Evolutionary conservation across 2,888 invertebrate genomes (phyloP), one percentile per base, ranked within the genome.

Genomic region (Nycteola revayana): DNA sequence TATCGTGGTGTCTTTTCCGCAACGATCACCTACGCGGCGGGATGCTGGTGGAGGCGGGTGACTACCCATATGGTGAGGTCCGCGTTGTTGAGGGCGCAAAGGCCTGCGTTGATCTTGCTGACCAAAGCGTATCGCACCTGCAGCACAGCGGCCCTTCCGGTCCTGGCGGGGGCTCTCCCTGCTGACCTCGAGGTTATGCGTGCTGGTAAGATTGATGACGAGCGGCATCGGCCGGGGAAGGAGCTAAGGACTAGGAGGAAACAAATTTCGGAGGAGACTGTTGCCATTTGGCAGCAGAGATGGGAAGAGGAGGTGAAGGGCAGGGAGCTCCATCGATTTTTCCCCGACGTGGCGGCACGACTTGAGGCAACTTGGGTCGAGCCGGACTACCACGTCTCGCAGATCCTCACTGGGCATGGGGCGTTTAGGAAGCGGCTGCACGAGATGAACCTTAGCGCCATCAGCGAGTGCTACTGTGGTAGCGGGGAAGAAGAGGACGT

Each of bases 381-480:
- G 3, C 54, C 54, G 28, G 58, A 59, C 42, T 50, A 54, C 8
- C 42, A 25, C 2, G 25, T 35, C 3, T 55, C 53, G 0, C 50
- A 56, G 32, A 35, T 55, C 1, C 35, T 55, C 11, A 33, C 44
- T 0, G 60, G 53, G 1, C 56, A 60, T 24, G 58, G 54, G 5
- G 51, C 46, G 2, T 55, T 51, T 7, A 18, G 42, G 1, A 36
- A 42, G 28, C 31, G 54, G 7, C 10, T 58, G 29, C 2, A 25
- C 4, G 38, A 34, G 0, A 45, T 54, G 50, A n/a, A 28, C 6
- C 3, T 23, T 60, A 5, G 31, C 0, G 42, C 34, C 21, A 9
- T 1, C 1, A 26, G 33, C n/a, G 18, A 22, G 9, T 41, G 41
- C n/a, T 36, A 33, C 23, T 43, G 40, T 9, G 36, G n/a, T n/a